A percentile compares a stretch with the other conserved stretches of the same genome.
Conservation (phyloP, 2,113 vertebrate species). For the Tachysurus fulvidraco region DNA sequence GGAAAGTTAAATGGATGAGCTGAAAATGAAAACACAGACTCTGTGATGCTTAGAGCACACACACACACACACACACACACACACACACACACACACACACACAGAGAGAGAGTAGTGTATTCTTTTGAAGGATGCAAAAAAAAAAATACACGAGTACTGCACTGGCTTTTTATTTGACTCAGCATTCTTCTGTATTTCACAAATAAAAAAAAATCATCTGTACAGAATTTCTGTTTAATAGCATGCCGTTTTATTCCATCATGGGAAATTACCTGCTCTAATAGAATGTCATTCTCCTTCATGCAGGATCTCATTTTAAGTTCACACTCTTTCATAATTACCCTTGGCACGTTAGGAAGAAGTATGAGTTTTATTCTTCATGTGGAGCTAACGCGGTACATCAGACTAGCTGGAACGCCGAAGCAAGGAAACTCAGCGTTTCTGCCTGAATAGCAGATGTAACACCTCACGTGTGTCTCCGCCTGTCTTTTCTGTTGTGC, state of each 20-base stretch:
- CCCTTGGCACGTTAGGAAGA: neutral
- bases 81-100: no score
- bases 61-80: no score
- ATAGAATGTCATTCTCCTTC: conserved; percentile 15
- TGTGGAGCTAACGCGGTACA: conserved; percentile 3
- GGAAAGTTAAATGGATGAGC: conserved; percentile 23
- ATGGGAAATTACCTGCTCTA: conserved; percentile 24
- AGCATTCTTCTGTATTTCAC: conserved; percentile 16
- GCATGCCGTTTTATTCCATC: conserved; percentile 31
- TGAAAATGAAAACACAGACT: conserved; percentile 6
- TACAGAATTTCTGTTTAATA: conserved; percentile 12
- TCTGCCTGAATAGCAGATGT: neutral
- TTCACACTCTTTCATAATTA: conserved; percentile 9
- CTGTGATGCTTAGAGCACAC: neutral
- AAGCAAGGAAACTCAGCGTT: neutral
- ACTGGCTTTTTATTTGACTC: conserved; percentile 36
- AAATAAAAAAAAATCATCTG: neutral
- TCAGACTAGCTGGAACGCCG: conserved; percentile 21
- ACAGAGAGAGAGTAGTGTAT: neutral
- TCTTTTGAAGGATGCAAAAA: neutral
- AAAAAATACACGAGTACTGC: neutral
- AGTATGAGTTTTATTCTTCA: conserved; percentile 4
- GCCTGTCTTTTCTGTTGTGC: neutral
- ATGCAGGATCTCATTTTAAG: conserved; percentile 17
- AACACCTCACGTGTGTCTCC: neutral